phyloP scores from a whole-genome alignment of 2,797 vertebrate species.

The Antennarius maculatus region DNA sequence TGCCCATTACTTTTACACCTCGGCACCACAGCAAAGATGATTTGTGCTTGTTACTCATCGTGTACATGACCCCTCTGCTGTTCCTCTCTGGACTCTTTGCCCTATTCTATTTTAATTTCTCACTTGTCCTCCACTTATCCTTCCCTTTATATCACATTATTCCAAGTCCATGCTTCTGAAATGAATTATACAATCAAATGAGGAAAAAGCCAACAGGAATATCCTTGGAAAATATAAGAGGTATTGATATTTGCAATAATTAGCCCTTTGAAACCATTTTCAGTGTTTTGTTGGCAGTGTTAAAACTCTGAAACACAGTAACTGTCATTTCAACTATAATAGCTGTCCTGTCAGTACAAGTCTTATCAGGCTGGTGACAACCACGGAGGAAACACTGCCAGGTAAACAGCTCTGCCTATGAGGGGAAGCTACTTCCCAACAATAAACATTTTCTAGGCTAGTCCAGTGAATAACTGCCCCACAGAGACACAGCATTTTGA shows the following conservation, averaged over 20 bases:
- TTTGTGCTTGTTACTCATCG: slow-evolving; percentile 39
- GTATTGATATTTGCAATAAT: slow-evolving; percentile 71
- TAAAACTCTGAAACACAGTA: slow-evolving; percentile 71
- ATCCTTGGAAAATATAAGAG: slow-evolving; percentile 62
- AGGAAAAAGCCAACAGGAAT: slow-evolving; percentile 56
- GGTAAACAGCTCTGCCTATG: slow-evolving; percentile 61
- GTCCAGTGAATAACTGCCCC: slow-evolving; percentile 45
- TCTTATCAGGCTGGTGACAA: slow-evolving; percentile 64
- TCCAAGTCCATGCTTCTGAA: slow-evolving; percentile 45
- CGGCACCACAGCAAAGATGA: slow-evolving; percentile 52
- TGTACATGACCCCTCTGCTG: slow-evolving; percentile 23
- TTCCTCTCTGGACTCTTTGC: slow-evolving; percentile 8
- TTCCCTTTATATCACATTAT: slow-evolving; percentile 49
- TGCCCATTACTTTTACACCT: slow-evolving; percentile 54
- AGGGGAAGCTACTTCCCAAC: slow-evolving; percentile 41
- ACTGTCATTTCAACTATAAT: slow-evolving; percentile 74
- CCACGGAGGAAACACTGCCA: slow-evolving; percentile 55
- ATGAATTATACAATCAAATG: slow-evolving; percentile 56
- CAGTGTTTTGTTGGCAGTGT: slow-evolving; percentile 56
- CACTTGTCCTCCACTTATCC: slow-evolving; percentile 23
- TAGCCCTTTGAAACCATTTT: slow-evolving; percentile 68
- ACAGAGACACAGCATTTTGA: slow-evolving; percentile 48
- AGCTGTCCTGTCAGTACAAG: slow-evolving; percentile 65
- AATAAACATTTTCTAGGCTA: slow-evolving; percentile 58
- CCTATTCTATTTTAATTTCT: slow-evolving; percentile 29